These are phyloP conservation scores for Venustoraphidia nigricollis DNA, from an alignment of 2,888 invertebrate species.

Conservation along the genomic window DNA sequence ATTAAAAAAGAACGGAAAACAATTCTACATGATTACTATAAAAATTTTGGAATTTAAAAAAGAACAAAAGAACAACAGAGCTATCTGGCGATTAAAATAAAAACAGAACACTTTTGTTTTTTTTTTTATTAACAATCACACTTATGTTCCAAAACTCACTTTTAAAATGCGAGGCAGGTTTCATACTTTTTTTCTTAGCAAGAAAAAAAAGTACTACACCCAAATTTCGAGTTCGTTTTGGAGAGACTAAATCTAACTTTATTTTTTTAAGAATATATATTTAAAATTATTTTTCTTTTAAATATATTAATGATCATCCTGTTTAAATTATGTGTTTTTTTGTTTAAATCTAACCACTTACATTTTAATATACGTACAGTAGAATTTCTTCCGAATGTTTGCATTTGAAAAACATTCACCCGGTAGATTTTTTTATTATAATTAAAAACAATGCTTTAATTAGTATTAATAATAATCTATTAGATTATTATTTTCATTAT, in stretches of 20 bases:
- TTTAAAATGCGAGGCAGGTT: conserved; percentile 53
- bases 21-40: no score
- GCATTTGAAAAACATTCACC: no score
- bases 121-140: conserved; percentile 46
- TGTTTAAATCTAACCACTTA: conserved; percentile 3
- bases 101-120: conserved; percentile 8
- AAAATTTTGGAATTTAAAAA: no score
- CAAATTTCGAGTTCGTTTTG: conserved; percentile 35
- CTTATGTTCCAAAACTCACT: conserved; percentile 61
- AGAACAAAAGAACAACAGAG: no score
- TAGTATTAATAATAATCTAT: conserved; percentile 1
- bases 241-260: conserved; percentile 29
- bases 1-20: no score
- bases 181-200: conserved; percentile 18
- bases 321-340: conserved; percentile 2
- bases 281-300: conserved; percentile 25
- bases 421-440: not conserved
- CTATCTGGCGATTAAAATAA: no score
- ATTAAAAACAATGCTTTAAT: conserved; percentile 4
- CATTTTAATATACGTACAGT: conserved; percentile 1
- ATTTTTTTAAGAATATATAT: conserved; percentile 22
- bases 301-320: conserved; percentile 25
- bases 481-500: conserved; percentile 22
- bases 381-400: not conserved
- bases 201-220: conserved; percentile 24